Percentiles rank a stretch among this genome's conserved stretches.
phyloP scores from a whole-genome alignment of 2,888 invertebrate genomes.

The Pherbina coryleti region DNA sequence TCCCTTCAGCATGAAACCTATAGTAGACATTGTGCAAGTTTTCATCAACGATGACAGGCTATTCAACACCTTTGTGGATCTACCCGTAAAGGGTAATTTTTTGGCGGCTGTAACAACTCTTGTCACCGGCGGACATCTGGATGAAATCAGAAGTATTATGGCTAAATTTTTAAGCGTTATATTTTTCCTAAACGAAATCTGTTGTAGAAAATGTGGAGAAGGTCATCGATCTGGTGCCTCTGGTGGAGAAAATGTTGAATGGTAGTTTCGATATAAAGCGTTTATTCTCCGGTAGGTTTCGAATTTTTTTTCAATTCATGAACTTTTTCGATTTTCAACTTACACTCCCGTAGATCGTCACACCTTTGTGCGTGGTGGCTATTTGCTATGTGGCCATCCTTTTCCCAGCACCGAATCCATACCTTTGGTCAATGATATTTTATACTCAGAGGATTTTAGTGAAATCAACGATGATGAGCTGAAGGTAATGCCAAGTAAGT shows the following conservation, averaged over 20 bases:
- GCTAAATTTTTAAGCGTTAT: not conserved
- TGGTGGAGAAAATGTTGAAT: slow-evolving; percentile 63
- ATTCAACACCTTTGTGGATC: slow-evolving; percentile 61
- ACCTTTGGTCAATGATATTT: slow-evolving; percentile 66
- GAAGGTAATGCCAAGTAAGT: slow-evolving; percentile 68
- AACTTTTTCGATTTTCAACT: not conserved
- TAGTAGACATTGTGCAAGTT: slow-evolving; percentile 67
- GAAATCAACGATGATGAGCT: slow-evolving; percentile 66
- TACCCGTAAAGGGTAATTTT: slow-evolving; percentile 67
- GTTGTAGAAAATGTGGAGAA: slow-evolving; percentile 58
- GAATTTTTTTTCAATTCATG: not conserved
- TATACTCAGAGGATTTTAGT: slow-evolving; percentile 67
- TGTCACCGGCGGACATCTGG: slow-evolving; percentile 64
- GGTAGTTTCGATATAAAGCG: slow-evolving; percentile 65
- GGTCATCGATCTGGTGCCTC: slow-evolving; percentile 61
- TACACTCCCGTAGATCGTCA: slow-evolving; percentile 57
- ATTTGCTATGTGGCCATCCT: slow-evolving; percentile 75
- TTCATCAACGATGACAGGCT: slow-evolving; percentile 67
- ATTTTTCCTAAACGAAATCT: not conserved
- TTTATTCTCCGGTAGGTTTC: slow-evolving; percentile 64
- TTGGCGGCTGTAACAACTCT: slow-evolving; percentile 64
- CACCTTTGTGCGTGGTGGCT: slow-evolving; percentile 72
- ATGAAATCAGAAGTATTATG: slow-evolving; percentile 60
- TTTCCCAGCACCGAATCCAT: slow-evolving; percentile 70
- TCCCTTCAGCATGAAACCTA: slow-evolving; percentile 61